A percentile compares a stretch with the other conserved stretches of the same genome.
Evolutionary conservation across 2,797 vertebrate species (phyloP).

Genomic region (Xiphorhynchus erythropygius): DNA sequence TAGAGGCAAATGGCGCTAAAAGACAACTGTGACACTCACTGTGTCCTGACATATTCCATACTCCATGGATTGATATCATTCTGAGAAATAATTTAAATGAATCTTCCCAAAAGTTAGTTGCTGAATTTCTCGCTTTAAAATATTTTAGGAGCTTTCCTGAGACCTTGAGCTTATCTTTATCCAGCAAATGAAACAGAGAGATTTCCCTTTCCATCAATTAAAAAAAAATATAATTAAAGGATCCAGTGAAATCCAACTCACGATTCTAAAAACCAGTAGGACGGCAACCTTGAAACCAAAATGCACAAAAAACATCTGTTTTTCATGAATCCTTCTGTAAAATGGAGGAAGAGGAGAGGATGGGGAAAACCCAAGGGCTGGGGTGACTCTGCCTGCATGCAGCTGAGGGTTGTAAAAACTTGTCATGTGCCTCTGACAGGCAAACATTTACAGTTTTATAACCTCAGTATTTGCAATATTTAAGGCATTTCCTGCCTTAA

Average conservation of each 20-base stretch:
- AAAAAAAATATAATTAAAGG: neutral
- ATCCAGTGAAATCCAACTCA: neutral
- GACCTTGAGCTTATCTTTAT: neutral
- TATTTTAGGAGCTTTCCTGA: neutral
- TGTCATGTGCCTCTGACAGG: constrained; percentile 29
- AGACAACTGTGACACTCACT: neutral
- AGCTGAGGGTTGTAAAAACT: constrained; percentile 6
- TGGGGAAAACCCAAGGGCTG: neutral
- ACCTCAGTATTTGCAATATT: constrained; percentile 61
- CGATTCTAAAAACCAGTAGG: neutral
- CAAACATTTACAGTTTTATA: constrained; percentile 57
- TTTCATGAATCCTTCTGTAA: neutral
- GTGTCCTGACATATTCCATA: neutral
- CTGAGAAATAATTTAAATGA: neutral
- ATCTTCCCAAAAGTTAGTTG: neutral
- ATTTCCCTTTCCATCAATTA: neutral
- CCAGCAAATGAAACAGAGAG: neutral
- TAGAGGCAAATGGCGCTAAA: neutral
- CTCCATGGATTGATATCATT: neutral
- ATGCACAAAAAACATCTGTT: neutral
- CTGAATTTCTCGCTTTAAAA: neutral
- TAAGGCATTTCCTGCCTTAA: constrained; percentile 65
- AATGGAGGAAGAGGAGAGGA: neutral
- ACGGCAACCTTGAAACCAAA: neutral
- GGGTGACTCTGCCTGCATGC: neutral